Percentiles rank a stretch among this genome's conserved stretches.
phyloP scores from a whole-genome alignment of 2,113 vertebrate genomes.

The Cephalopterus ornatus region DNA sequence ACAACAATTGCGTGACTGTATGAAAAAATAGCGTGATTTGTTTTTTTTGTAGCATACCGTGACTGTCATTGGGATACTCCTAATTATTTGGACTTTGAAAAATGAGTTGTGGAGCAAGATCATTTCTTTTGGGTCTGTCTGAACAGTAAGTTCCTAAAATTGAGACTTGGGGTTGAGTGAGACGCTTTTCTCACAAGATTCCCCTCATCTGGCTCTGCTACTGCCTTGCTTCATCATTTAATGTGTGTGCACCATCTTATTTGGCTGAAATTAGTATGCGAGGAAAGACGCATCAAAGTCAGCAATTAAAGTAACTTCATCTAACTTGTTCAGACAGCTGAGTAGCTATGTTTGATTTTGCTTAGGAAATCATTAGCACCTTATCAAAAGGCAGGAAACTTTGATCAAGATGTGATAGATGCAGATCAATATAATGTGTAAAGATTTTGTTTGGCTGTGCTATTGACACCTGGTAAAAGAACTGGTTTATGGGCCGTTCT shows the following conservation, averaged over 20 bases:
- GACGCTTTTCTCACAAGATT: neutral
- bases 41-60: neutral
- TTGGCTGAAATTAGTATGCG: conserved; percentile 61
- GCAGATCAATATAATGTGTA: conserved; percentile 68
- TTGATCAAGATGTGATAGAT: conserved; percentile 72
- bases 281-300: conserved; percentile 54
- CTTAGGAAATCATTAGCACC: conserved; percentile 73
- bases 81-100: neutral
- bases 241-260: neutral
- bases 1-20: neutral
- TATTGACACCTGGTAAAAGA: conserved; percentile 55
- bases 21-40: neutral
- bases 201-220: neutral
- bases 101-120: neutral
- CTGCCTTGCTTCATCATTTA: neutral
- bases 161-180: neutral
- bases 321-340: conserved; percentile 39
- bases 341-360: conserved; percentile 65
- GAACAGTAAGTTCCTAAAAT: neutral
- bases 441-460: conserved; percentile 58
- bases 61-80: neutral
- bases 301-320: conserved; percentile 71
- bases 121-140: neutral
- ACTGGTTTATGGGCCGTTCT: neutral
- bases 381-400: conserved; percentile 71